These are phyloP conservation scores for Falco punctatus DNA, from an alignment of 2,113 vertebrate genomes.

Conservation along the genomic window DNA sequence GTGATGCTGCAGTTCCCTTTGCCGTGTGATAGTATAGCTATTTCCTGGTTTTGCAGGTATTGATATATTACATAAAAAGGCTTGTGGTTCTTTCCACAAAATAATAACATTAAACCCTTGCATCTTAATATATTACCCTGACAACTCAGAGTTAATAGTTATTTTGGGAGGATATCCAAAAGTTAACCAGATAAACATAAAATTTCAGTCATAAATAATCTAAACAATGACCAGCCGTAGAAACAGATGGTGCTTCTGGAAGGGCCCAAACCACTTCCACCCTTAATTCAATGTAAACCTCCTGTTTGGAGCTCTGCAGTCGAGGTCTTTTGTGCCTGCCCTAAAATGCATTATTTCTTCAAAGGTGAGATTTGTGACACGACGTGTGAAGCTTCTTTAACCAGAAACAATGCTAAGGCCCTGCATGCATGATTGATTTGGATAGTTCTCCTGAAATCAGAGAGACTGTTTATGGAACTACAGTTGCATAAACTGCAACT, in stretches of 20 bases:
- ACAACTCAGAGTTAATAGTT: conserved; percentile 69
- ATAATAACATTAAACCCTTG: conserved; percentile 42
- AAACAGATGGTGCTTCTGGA: conserved; percentile 81
- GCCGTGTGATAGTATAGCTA: neutral
- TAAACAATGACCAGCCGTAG: conserved; percentile 68
- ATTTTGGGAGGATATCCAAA: conserved; percentile 76
- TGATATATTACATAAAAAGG: conserved; percentile 47
- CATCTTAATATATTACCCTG: conserved; percentile 61
- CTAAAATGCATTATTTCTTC: conserved; percentile 51
- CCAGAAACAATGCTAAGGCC: conserved; percentile 12
- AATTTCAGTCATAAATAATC: conserved; percentile 77
- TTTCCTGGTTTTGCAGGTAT: conserved; percentile 24
- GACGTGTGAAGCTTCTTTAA: conserved; percentile 33
- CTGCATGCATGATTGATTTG: neutral
- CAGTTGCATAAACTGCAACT: neutral
- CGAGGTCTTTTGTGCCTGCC: conserved; percentile 4
- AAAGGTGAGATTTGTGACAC: conserved; percentile 41
- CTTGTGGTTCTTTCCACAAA: conserved; percentile 38
- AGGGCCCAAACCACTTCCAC: conserved; percentile 68
- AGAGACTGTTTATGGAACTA: neutral
- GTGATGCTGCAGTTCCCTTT: neutral
- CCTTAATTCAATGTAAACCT: conserved; percentile 69
- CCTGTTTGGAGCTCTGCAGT: conserved; percentile 48
- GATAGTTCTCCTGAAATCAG: neutral
- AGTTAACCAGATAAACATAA: conserved; percentile 78